phyloP scores from a whole-genome alignment of 2,113 vertebrate genomes.

The Zapus hudsonius region DNA sequence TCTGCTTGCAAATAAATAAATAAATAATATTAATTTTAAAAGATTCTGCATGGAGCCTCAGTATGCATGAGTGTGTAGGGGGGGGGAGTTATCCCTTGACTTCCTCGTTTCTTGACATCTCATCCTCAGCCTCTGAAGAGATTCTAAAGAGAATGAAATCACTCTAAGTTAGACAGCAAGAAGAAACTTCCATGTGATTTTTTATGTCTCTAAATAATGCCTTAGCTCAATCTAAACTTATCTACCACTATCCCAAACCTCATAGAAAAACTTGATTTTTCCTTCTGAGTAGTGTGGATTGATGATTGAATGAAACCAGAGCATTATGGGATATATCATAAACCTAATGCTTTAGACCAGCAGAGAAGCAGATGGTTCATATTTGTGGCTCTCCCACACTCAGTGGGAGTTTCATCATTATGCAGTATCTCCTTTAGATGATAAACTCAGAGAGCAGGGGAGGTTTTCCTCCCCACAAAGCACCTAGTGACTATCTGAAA shows the following conservation, averaged over 20 bases:
- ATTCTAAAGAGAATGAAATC: conserved; percentile 28
- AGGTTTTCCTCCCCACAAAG: no score
- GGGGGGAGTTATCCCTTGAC: not conserved
- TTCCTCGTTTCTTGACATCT: conserved; percentile 8
- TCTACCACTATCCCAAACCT: not conserved
- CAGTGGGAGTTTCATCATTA: not conserved
- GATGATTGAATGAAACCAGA: conserved; percentile 48
- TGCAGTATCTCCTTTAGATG: not conserved
- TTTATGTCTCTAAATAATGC: conserved; percentile 37
- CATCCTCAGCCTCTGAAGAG: not conserved
- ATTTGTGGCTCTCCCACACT: not conserved
- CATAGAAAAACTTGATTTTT: not conserved
- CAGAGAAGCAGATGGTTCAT: not conserved
- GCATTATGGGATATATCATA: not conserved
- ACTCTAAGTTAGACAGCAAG: conserved; percentile 6
- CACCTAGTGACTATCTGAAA: conserved; percentile 8
- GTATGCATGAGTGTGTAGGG: not conserved
- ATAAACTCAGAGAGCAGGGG: not conserved
- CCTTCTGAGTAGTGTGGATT: not conserved
- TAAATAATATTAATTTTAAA: no score
- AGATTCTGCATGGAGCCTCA: not conserved
- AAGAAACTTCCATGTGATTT: conserved; percentile 16
- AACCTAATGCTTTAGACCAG: not conserved
- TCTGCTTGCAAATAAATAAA: no score
- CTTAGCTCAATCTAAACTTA: not conserved